phyloP scores from a whole-genome alignment of 1,140 invertebrate genomes.

The Oryctes rhinoceros region DNA sequence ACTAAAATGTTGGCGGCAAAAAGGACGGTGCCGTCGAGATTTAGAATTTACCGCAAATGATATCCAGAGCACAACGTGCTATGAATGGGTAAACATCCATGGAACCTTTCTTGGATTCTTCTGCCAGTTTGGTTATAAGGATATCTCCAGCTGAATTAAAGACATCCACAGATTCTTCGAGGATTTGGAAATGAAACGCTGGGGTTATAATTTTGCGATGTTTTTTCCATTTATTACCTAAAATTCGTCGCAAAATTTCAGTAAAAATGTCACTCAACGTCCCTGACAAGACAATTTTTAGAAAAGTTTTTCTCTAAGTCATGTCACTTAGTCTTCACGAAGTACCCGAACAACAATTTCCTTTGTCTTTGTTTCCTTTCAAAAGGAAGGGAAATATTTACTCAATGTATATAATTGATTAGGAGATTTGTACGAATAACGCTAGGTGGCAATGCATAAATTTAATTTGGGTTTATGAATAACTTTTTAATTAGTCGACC shows the following conservation, averaged over 20 bases:
- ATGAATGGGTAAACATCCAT: conserved; percentile 67
- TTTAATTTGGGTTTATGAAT: too few species aligned
- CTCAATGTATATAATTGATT: too few species aligned
- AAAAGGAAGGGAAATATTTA: too few species aligned
- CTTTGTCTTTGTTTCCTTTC: too few species aligned
- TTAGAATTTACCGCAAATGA: conserved; percentile 66
- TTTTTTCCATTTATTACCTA: conserved; percentile 71
- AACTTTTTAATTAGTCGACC: too few species aligned
- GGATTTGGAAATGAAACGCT: conserved; percentile 84
- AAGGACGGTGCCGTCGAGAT: not conserved
- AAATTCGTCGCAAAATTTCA: not conserved
- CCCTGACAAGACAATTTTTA: too few species aligned
- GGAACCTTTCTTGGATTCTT: conserved; percentile 65
- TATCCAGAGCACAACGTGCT: conserved; percentile 74
- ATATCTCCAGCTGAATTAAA: conserved; percentile 69
- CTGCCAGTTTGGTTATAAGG: conserved; percentile 67
- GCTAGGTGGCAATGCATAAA: too few species aligned
- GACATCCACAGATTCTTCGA: conserved; percentile 76
- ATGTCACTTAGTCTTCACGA: too few species aligned
- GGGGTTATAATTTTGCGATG: conserved; percentile 79
- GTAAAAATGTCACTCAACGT: too few species aligned
- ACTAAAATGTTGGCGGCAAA: not conserved
- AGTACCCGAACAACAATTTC: too few species aligned
- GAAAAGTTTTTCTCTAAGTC: too few species aligned
- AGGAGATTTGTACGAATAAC: too few species aligned